Evolutionary conservation across 2,797 vertebrate genomes (phyloP).

Genomic region (Scolopax rusticola): DNA sequence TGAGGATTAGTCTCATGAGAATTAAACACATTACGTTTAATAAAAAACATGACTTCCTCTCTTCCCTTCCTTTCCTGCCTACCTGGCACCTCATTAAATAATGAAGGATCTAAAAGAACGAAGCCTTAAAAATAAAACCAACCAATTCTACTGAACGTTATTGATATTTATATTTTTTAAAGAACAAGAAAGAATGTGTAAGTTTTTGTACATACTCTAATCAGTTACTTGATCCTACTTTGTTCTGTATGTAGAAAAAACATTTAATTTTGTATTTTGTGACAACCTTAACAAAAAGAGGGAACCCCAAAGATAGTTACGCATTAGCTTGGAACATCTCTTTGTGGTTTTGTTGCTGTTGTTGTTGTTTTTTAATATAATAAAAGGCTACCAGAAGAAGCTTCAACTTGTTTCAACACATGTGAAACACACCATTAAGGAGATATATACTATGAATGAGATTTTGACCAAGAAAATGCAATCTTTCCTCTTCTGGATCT

Average conservation of each 20-base stretch:
- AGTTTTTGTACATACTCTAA: conserved; percentile 83
- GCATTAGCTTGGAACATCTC: conserved; percentile 56
- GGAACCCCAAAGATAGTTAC: conserved; percentile 77
- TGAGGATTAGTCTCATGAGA: neutral
- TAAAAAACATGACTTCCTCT: conserved; percentile 25
- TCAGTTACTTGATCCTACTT: conserved; percentile 76
- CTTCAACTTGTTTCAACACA: conserved; percentile 16
- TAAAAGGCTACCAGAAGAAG: conserved; percentile 61
- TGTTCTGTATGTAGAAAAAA: conserved; percentile 76
- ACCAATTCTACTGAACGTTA: conserved; percentile 75
- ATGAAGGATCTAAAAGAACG: conserved; percentile 71
- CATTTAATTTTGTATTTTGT: conserved; percentile 79
- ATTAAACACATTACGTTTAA: conserved; percentile 22
- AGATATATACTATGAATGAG: neutral
- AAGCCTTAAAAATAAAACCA: conserved; percentile 78
- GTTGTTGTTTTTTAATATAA: conserved; percentile 55
- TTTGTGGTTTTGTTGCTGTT: conserved; percentile 14
- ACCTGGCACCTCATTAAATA: conserved; percentile 30
- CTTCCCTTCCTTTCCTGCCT: neutral
- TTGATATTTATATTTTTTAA: conserved; percentile 85
- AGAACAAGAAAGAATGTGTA: conserved; percentile 76
- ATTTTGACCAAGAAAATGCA: neutral
- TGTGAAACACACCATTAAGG: neutral
- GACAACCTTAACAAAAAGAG: conserved; percentile 76
- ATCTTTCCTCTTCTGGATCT: neutral